A percentile compares a stretch with the other conserved stretches of the same genome.
Evolutionary conservation across 2,888 invertebrate species (phyloP).

Genomic region (Smittia sp.): DNA sequence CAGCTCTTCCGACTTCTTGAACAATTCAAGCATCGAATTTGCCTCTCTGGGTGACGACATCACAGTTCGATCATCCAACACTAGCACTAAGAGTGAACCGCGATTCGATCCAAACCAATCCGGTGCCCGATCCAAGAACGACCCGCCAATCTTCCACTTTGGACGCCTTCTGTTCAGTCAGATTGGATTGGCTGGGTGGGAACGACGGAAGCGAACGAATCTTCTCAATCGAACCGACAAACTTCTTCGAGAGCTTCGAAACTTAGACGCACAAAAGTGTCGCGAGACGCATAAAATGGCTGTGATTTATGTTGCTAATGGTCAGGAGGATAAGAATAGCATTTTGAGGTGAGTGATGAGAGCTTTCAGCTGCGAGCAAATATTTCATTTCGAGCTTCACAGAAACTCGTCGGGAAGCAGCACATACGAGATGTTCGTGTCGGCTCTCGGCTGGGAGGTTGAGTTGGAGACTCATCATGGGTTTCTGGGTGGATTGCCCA

Average conservation of each 20-base stretch:
- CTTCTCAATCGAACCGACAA: conserved; percentile 85
- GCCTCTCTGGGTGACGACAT: conserved; percentile 33
- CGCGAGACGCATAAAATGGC: conserved; percentile 95
- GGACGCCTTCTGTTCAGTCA: conserved; percentile 89
- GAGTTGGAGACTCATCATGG: conserved; percentile 93
- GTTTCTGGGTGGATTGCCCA: conserved; percentile 88
- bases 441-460: conserved; percentile 68
- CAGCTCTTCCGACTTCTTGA: background rate
- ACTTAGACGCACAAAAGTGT: conserved; percentile 88
- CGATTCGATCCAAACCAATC: conserved; percentile 44
- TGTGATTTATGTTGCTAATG: conserved; percentile 95
- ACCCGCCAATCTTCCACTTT: conserved; percentile 70
- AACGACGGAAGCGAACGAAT: conserved; percentile 79
- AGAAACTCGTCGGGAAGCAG: conserved; percentile 89
- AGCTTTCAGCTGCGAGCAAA: no score
- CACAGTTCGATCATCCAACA: conserved; percentile 26
- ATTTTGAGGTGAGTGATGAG: conserved; percentile 57
- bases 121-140: conserved; percentile 56
- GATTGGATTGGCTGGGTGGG: conserved; percentile 86
- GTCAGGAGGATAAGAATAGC: conserved; percentile 94
- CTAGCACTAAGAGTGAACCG: conserved; percentile 39
- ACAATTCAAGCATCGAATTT: conserved; percentile 34
- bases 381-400: conserved; percentile 53
- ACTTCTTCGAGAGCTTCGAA: conserved; percentile 82
- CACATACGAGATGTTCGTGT: conserved; percentile 82